These are phyloP conservation scores for Hymenochirus boettgeri DNA, from an alignment of 2,113 vertebrate genomes.

Conservation along the genomic window DNA sequence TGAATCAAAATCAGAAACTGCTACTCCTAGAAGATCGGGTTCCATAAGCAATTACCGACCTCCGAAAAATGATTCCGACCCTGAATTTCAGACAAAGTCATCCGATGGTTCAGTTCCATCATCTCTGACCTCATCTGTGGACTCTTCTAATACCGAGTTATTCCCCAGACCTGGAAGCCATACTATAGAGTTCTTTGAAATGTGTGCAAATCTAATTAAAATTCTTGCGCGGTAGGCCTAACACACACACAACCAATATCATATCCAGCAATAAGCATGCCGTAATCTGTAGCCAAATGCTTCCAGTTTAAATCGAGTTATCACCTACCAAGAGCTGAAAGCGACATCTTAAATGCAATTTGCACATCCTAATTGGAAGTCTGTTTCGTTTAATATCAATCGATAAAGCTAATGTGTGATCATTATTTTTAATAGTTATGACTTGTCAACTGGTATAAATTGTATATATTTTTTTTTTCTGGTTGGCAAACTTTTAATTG, in stretches of 20 bases:
- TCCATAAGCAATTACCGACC: conserved; percentile 84
- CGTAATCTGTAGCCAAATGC: conserved; percentile 77
- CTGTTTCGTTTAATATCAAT: conserved; percentile 45
- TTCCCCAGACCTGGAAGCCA: conserved; percentile 90
- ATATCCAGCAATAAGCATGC: conserved; percentile 97
- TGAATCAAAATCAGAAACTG: conserved; percentile 86
- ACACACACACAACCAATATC: conserved; percentile 64
- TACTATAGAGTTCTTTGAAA: conserved; percentile 97
- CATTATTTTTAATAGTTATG: conserved; percentile 42
- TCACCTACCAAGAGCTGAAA: conserved; percentile 68
- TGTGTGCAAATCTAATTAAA: conserved; percentile 98
- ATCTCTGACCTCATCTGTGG: conserved; percentile 84
- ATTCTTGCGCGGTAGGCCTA: conserved; percentile 90
- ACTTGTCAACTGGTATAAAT: neutral
- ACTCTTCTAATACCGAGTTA: conserved; percentile 74
- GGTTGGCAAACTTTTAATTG: conserved; percentile 49
- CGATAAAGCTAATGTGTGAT: conserved; percentile 53
- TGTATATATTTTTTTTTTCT: conserved; percentile 31
- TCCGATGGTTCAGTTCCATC: conserved; percentile 81
- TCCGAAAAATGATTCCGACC: conserved; percentile 78
- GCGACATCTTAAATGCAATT: conserved; percentile 60
- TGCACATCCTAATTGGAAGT: conserved; percentile 53
- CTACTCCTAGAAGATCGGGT: conserved; percentile 87
- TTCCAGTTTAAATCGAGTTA: conserved; percentile 72
- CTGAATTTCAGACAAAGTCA: conserved; percentile 67